phyloP scores from a whole-genome alignment of 2,113 vertebrate species.

The Synchiropus splendidus region DNA sequence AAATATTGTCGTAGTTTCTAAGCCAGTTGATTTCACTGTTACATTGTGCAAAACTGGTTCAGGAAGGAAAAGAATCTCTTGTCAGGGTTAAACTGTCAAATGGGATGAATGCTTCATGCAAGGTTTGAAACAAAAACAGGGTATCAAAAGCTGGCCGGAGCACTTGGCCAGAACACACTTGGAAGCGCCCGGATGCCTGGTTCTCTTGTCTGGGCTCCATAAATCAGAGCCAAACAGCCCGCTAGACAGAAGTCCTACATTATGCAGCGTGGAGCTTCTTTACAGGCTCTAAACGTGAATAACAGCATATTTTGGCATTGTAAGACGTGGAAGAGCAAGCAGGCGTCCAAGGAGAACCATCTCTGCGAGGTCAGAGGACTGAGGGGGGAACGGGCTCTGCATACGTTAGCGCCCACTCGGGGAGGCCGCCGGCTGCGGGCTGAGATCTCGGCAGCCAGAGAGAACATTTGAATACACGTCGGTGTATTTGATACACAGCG shows the following conservation, averaged over 20 bases:
- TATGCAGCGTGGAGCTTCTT: constrained; percentile 46
- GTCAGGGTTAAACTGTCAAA: too few relatives aligned
- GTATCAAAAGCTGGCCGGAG: too few relatives aligned
- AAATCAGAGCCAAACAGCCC: constrained; percentile 38
- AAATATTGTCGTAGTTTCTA: too few relatives aligned
- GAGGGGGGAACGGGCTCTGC: constrained; percentile 29
- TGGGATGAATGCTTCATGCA: too few relatives aligned
- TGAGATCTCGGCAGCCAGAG: constrained; percentile 16
- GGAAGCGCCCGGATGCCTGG: too few relatives aligned
- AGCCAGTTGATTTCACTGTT: too few relatives aligned
- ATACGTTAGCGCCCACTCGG: constrained; percentile 48
- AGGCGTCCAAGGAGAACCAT: constrained; percentile 51
- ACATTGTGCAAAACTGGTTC: too few relatives aligned
- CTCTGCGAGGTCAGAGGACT: constrained; percentile 45
- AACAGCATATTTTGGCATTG: constrained; percentile 45
- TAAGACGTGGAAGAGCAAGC: constrained; percentile 51
- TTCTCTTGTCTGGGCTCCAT: constrained; percentile 12
- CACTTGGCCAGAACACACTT: too few relatives aligned
- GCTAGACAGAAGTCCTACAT: constrained; percentile 47
- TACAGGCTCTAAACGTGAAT: constrained; percentile 36
- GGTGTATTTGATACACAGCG: constrained; percentile 37
- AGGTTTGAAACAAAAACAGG: too few relatives aligned
- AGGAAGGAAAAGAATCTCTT: too few relatives aligned
- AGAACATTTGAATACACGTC: constrained; percentile 46
- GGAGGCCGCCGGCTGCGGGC: constrained; percentile 29